Base-by-base conservation (phyloP, 2,797 vertebrate species). In the Micropoecilia bifurca region DNA sequence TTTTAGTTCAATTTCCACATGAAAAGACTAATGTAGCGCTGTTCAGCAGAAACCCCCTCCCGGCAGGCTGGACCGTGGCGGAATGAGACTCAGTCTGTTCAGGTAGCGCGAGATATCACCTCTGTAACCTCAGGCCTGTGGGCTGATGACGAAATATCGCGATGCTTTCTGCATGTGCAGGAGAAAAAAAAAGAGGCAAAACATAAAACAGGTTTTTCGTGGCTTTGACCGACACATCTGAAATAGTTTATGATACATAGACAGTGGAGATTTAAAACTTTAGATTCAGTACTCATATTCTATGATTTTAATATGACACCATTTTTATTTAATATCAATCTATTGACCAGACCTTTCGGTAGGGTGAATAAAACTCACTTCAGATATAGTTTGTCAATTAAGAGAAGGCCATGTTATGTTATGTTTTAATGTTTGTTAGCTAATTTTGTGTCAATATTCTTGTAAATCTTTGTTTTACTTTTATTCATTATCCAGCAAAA, bases 81-180 rank as follows among this genome's bases (percentile, higher is more conserved):
- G 93, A 95, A 94, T 96, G 95, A 94, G 92, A 89, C 80, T 39
- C 75, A 0, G 63, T 78, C 1, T 0, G 22, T 1, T 33, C 78
- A 90, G 80, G 84, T 94, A 94, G 77, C 95, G 95, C 95, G 95
- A 96, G 95, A 95, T 94, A 94, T 93, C 77, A 50, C 28, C 71
- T 74, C 80, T 46, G 55, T 71, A 43, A 78, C 73, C 61, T 1
- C 69, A 48, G 30, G 20, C 63, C 68, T 4, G 53, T 1, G 20
- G 6, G 2, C 41, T 25, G 30, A 0, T 0, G 0, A 1, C 0
- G 6, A 92, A 87, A 9, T 89, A 43, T 95, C 95, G 95, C 95
- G 95, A 95, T 74, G 41, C 28, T 86, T 87, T 3, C 9, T 63
- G 18, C 48, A 13, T 28, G 22, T 0, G 7, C 20, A 22, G 18